phyloP scores from a whole-genome alignment of 2,797 vertebrate species.

The Fistularia commersonii region DNA sequence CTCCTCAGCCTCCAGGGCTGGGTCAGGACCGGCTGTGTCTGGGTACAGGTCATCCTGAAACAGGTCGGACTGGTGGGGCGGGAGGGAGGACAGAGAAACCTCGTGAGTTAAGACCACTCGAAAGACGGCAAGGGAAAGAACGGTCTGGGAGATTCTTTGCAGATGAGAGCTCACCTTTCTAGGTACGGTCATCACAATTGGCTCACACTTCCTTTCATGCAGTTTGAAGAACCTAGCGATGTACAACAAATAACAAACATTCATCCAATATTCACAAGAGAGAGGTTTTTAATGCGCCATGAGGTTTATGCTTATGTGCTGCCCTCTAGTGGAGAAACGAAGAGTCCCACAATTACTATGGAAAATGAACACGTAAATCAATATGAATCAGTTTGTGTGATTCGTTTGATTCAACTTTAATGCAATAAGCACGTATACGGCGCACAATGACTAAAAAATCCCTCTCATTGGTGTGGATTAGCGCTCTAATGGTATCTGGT shows the following conservation, averaged over 20 bases:
- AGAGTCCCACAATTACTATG: no score
- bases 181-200: conserved; percentile 97
- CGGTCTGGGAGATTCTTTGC: no score
- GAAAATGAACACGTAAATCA: no score
- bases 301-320: conserved; percentile 10
- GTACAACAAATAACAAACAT: conserved; percentile 32
- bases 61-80: conserved; percentile 84
- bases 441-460: no score
- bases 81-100: conserved; percentile 4
- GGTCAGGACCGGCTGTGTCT: conserved; percentile 89
- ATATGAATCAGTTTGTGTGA: no score
- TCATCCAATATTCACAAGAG: conserved; percentile 11
- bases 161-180: conserved; percentile 87
- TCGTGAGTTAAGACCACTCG: conserved; percentile 3
- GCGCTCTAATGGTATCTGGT: no score
- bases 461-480: no score
- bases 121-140: background rate
- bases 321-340: conserved; percentile 54
- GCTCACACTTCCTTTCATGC: conserved; percentile 96
- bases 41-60: conserved; percentile 98
- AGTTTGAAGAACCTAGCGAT: conserved; percentile 91
- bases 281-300: background rate
- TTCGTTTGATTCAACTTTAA: no score
- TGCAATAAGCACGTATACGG: no score
- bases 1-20: conserved; percentile 89